A percentile compares a stretch with the other conserved stretches of the same genome.
These are phyloP conservation scores for Scomber colias DNA, from an alignment of 2,113 vertebrate species.

Conservation along the genomic window DNA sequence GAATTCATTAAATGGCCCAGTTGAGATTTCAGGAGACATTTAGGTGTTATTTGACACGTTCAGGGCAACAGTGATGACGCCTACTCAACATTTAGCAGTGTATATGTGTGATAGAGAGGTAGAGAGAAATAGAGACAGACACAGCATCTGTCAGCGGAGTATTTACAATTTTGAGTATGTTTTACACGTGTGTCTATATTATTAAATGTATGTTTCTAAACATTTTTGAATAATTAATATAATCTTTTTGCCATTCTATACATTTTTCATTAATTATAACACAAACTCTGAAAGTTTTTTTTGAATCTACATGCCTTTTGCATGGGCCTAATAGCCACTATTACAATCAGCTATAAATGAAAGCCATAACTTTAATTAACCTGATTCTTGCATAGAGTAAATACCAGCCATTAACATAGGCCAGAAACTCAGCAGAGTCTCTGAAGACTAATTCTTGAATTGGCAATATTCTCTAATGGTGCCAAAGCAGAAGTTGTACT, in stretches of 20 bases:
- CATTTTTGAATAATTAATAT: too few relatives aligned
- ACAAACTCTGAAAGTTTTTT: too few relatives aligned
- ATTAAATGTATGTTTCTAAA: not conserved
- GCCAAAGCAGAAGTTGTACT: slow-evolving; percentile 22
- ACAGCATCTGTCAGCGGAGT: not conserved
- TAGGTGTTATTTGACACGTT: slow-evolving; percentile 67
- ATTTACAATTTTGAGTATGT: slow-evolving; percentile 17
- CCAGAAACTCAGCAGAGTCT: slow-evolving; percentile 1
- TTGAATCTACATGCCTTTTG: not conserved
- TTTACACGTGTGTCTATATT: not conserved
- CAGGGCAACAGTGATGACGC: slow-evolving; percentile 44
- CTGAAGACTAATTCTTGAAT: slow-evolving; percentile 29
- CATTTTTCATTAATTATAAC: not conserved
- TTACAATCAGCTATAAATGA: slow-evolving; percentile 8
- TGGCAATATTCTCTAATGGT: slow-evolving; percentile 41
- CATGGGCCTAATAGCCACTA: not conserved
- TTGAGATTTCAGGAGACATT: slow-evolving; percentile 38
- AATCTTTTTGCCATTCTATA: not conserved
- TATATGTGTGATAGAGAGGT: slow-evolving; percentile 1
- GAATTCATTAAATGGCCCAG: slow-evolving; percentile 51
- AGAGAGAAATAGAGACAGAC: not conserved
- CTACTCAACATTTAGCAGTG: slow-evolving; percentile 33
- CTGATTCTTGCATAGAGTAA: slow-evolving; percentile 12
- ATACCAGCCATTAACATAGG: slow-evolving; percentile 12
- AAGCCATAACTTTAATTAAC: slow-evolving; percentile 37